Base-by-base conservation (phyloP, 2,797 vertebrate species). In the Falco novaeseelandiae region DNA sequence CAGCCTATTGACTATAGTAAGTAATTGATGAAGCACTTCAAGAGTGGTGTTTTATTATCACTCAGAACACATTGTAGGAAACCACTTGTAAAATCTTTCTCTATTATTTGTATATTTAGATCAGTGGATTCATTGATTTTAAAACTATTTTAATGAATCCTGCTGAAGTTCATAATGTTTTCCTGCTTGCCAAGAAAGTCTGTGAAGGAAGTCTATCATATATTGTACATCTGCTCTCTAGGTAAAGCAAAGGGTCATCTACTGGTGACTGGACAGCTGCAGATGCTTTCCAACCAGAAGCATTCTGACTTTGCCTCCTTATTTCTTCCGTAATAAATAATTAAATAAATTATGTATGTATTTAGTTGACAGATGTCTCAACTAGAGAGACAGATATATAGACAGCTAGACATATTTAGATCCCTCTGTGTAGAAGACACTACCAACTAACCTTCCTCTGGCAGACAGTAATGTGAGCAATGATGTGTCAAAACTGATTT, bases 21-120 rank as follows among this genome's bases (percentile, higher is more conserved):
- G 94, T 92, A 93, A 95, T 16, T 93, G 85, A 95, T 91, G 83
- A 96, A 93, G 46, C 26, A 81, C 76, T 79, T 87, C 23, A 95
- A 94, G 80, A 74, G 48, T 29, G 19, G 29, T 78, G 54, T 87
- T 89, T 93, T 91, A 85, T 92, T 96, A 90, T 92, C 61, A 83
- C 70, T 81, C 34, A 86, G 51, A 93, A 66, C 20, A 95, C 32
- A 73, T 42, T 91, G 72, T 65, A 76, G 80, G 71, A 91, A 96
- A 84, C 19, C 52, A 84, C 46, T 94, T 91, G 71, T 38, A 91
- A 96, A 96, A 32, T 61, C 77, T 92, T 90, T 91, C 74, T 94
- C 36, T 91, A 83, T 97, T 96, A 96, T 96, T 97, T 95, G 61
- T 84, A 38, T 96, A 63, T 95, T 97, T 97, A 87, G 82, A 94